Percentiles rank a stretch among this genome's conserved stretches.
These are phyloP conservation scores for Linyphia triangularis DNA, from an alignment of 2,888 invertebrate genomes.

Conservation along the genomic window DNA sequence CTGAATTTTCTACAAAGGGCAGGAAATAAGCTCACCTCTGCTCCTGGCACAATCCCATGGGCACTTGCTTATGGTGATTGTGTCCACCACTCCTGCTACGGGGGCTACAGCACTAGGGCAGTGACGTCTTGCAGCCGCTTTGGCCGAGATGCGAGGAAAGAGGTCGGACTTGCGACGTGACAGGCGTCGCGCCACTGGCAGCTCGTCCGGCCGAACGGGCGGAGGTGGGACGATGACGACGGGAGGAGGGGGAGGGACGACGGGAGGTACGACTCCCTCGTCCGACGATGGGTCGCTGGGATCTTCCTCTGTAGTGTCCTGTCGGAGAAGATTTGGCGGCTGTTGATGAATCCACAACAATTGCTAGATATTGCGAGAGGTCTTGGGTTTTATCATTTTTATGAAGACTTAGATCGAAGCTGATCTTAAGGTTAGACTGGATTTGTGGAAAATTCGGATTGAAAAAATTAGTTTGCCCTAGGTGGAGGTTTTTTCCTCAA, in stretches of 20 bases:
- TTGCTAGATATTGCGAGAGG: no score
- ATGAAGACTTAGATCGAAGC: no score
- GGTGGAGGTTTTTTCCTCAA: no score
- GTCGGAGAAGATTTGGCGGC: neutral
- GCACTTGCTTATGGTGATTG: constrained; percentile 70
- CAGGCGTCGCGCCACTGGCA: constrained; percentile 42
- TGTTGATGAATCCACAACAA: no score
- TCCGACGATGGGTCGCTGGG: constrained; percentile 66
- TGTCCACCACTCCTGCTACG: constrained; percentile 42
- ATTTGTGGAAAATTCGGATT: no score
- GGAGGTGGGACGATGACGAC: neutral
- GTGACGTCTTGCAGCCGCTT: constrained; percentile 47
- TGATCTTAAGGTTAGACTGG: no score
- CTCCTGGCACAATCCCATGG: constrained; percentile 65
- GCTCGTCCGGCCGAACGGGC: constrained; percentile 30
- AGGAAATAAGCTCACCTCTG: constrained; percentile 29
- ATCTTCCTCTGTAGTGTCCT: constrained; percentile 70
- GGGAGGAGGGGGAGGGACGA: neutral
- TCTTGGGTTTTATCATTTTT: no score
- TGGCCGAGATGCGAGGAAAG: constrained; percentile 68
- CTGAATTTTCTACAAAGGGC: neutral
- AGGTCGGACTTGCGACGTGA: constrained; percentile 70
- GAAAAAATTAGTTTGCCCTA: no score
- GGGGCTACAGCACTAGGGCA: constrained; percentile 6
- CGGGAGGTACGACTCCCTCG: constrained; percentile 24